A percentile compares a stretch with the other conserved stretches of the same genome.
Conservation (phyloP, 2,888 invertebrate genomes). For the Villa cingulata region DNA sequence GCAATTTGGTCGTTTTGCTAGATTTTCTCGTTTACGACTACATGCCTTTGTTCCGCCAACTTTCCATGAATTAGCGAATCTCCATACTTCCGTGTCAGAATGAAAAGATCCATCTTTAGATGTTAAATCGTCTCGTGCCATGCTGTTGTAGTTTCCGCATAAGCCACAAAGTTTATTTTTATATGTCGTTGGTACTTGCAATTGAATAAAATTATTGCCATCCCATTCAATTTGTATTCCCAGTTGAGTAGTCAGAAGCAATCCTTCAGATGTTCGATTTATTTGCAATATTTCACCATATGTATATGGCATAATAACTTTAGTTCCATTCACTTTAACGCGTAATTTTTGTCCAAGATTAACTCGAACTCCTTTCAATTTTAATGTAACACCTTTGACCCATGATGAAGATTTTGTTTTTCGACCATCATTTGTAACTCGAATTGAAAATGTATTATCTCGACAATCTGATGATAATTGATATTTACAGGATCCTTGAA, state of each 20-base stretch:
- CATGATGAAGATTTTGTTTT: slow-evolving; percentile 72
- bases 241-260: slow-evolving; percentile 52
- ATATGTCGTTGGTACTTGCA: slow-evolving; percentile 57
- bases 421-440: slow-evolving; percentile 79
- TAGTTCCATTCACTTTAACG: slow-evolving; percentile 72
- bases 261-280: slow-evolving; percentile 46
- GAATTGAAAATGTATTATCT: slow-evolving; percentile 65
- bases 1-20: slow-evolving; percentile 37
- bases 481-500: slow-evolving; percentile 88
- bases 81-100: slow-evolving; percentile 45
- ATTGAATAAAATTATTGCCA: slow-evolving; percentile 83
- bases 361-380: slow-evolving; percentile 59
- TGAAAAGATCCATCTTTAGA: slow-evolving; percentile 54
- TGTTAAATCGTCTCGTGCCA: slow-evolving; percentile 71
- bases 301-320: slow-evolving; percentile 56
- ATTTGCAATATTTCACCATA: slow-evolving; percentile 45
- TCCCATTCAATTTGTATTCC: slow-evolving; percentile 85
- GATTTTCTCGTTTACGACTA: slow-evolving; percentile 41
- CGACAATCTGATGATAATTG: slow-evolving; percentile 73
- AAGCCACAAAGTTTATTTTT: slow-evolving; percentile 74
- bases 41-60: slow-evolving; percentile 69
- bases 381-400: slow-evolving; percentile 77
- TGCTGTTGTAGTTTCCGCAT: slow-evolving; percentile 88
- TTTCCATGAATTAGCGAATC: slow-evolving; percentile 82
- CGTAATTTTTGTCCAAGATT: slow-evolving; percentile 76